Base-by-base conservation (phyloP, 92 coral and sea anemone genomes). In the Phenganax subtilis region DNA sequence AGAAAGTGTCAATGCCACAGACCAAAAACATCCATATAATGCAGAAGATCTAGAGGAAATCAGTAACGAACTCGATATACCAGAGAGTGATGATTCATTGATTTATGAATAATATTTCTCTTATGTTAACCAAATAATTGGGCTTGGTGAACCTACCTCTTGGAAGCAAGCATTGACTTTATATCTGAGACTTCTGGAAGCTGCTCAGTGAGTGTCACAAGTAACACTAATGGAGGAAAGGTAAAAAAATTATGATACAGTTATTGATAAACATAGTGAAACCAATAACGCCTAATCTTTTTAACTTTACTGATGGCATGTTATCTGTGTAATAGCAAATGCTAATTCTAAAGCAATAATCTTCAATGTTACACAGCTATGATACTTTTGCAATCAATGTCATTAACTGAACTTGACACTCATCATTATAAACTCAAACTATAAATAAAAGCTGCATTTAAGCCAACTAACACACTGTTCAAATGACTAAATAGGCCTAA, bases 81-180 rank as follows among this genome's bases (percentile, higher is more conserved):
- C 74, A 55, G 87, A 84, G 69, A 54, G 75, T 9, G 60, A 78
- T 84, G 83, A 84, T 51, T 56, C 71, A 57, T 64, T 75, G 47
- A 75, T 75, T 64, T 84, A 84, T 67, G 74, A 66, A 57, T 68
- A 69, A 68, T 84, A 77, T 28, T 84, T 84, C 51, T 54, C 51
- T 20, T 84, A 76, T 76, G 84, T 84, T 51, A 73, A 75, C 55
- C 72, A 84, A 75, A 66, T 37, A 62, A 51, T 84, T 84, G 87
- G 82, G 16, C 62, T 77, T 61, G 80, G 58, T 65, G 54, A 75
- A 62, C 87, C 84, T 20, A 84, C 51, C 57, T 56, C 78, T 76
- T 84, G 87, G 87, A 68, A 63, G 71, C 75, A 78, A 54, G 82
- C 81, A 66, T 55, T 84, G 31, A 72, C 51, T 55, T 55, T 76